Base-by-base conservation (phyloP, 2,113 vertebrate species). In the Sinocyclocheilus grahami region DNA sequence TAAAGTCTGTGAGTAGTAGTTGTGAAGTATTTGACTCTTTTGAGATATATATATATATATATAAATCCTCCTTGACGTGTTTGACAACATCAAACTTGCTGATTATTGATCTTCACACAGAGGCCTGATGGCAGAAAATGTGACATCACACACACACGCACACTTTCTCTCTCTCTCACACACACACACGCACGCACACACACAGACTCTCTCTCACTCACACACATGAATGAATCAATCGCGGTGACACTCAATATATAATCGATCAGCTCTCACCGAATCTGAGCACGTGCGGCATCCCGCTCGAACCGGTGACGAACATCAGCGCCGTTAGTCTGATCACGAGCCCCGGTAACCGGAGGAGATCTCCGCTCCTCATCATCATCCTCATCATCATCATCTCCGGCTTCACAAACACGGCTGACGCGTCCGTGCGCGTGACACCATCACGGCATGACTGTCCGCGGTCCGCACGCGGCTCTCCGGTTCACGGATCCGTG, bases 211-310 rank as follows among this genome's bases (percentile, higher is more conserved):
- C 72, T 27, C 27, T 27, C 2, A 58, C 48, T 46, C 53, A 33
- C 30, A 37, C 84, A 67, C 55, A 39, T 39, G 24, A 37, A 62
- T 90, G 89, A 62, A 85, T 86, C 86, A 85, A 84, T 83, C 63
- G 78, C 42, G 42, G 42, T 42, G 42, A 42, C 42, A 42, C 42
- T 42, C 42, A 7, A 62, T 39, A 20, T 22, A 30, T 37, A 42
- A 71, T 83, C 81, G 27, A 83, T 83, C 10, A 55, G 5, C 89
- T 94, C 97, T 97, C 97, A 99, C 98, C 98, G 90, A 99, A 98
- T 97, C 97, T 97, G 90, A 99, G 92, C 86, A 99, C 98, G 95
- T 99, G 98, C 86, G 97, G 97, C 93, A 98, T 99, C 96, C 97
- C 97, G 96, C 95, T 96, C 92, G 96, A 96, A 95, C 96, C 97